These are phyloP conservation scores for Centropristis striata DNA, from an alignment of 2,113 vertebrate species.

Conservation along the genomic window DNA sequence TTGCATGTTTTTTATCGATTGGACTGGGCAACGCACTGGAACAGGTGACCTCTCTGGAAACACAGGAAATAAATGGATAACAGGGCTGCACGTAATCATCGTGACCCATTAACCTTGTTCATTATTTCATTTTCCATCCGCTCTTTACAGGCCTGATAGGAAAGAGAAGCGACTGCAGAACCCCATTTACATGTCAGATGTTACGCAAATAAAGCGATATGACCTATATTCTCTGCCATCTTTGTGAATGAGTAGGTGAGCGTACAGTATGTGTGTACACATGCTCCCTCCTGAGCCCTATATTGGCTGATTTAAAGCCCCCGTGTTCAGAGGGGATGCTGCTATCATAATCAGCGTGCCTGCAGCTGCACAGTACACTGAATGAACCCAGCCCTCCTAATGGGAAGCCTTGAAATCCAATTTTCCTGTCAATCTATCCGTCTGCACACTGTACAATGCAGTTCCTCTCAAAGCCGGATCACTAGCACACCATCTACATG, in stretches of 20 bases:
- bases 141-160: not conserved
- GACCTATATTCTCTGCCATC: slow-evolving; percentile 52
- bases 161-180: not conserved
- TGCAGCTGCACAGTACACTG: slow-evolving; percentile 42
- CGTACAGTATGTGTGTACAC: not conserved
- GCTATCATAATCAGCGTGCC: slow-evolving; percentile 54
- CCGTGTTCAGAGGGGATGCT: slow-evolving; percentile 8
- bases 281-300: slow-evolving; percentile 4
- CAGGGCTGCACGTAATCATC: slow-evolving; percentile 21
- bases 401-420: slow-evolving; percentile 63
- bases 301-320: slow-evolving; percentile 37
- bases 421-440: slow-evolving; percentile 59
- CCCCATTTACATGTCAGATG: slow-evolving; percentile 18
- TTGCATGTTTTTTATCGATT: slow-evolving; percentile 19
- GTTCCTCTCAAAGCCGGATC: slow-evolving; percentile 22
- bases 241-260: slow-evolving; percentile 16
- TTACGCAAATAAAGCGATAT: slow-evolving; percentile 51
- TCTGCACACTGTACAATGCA: slow-evolving; percentile 6
- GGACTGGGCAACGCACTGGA: slow-evolving; percentile 1
- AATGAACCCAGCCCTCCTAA: slow-evolving; percentile 53
- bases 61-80: slow-evolving; percentile 30
- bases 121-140: slow-evolving; percentile 59
- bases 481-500: not conserved
- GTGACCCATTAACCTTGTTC: slow-evolving; percentile 48
- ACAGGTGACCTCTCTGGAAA: slow-evolving; percentile 22